A percentile compares a stretch with the other conserved stretches of the same genome.
Evolutionary conservation across 2,797 vertebrate species (phyloP).

Genomic region (Alauda arvensis): DNA sequence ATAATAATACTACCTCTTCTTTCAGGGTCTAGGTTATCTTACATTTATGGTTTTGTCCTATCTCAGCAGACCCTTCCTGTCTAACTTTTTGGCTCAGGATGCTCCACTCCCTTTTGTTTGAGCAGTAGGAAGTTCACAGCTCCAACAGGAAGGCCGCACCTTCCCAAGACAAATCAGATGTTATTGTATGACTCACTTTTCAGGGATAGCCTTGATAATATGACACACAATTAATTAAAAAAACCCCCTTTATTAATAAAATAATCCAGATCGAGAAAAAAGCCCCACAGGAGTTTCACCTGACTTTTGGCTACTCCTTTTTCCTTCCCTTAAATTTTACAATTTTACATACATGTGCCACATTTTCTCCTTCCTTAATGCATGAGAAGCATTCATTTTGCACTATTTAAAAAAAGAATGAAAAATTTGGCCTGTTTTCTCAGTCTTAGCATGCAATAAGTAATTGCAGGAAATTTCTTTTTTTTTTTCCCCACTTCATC

Average conservation of each 20-base stretch:
- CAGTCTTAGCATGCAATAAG: background rate
- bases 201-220: slow-evolving; percentile 5
- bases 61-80: slow-evolving; percentile 18
- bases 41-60: background rate
- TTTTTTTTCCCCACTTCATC: background rate
- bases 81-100: slow-evolving; percentile 18
- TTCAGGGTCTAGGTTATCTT: background rate
- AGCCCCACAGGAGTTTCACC: background rate
- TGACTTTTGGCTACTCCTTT: background rate
- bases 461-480: background rate
- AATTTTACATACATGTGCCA: accelerated
- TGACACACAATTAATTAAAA: background rate
- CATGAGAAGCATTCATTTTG: background rate
- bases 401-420: background rate
- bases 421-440: background rate
- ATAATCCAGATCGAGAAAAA: too few relatives aligned
- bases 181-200: slow-evolving; percentile 43
- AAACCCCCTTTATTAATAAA: too few relatives aligned
- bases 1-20: background rate
- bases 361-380: background rate
- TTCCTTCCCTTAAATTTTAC: background rate
- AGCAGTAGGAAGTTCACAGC: slow-evolving; percentile 26
- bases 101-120: slow-evolving; percentile 41
- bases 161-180: slow-evolving; percentile 23
- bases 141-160: slow-evolving; percentile 45